Evolutionary conservation across 2,888 invertebrate genomes (phyloP), one percentile per base, ranked within the genome.

Genomic region (Watsonalla cultraria): DNA sequence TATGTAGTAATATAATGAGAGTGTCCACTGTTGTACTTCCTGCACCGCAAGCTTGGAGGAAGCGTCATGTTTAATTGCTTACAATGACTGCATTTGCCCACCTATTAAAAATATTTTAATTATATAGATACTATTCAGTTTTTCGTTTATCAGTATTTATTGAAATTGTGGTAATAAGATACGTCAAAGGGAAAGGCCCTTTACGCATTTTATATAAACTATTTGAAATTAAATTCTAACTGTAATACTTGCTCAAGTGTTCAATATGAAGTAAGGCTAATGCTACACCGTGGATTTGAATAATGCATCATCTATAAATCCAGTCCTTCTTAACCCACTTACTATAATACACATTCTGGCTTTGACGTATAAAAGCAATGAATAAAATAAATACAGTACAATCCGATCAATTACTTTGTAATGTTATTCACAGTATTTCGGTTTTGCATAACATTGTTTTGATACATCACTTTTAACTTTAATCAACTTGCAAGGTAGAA

Each of bases 161-260:
- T 11, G 11, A 11, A 42, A 24, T 24, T 24, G 24, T 42, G 11
- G 11, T 42, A 11, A 8, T 39, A 5, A 39, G 42, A 37, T 37
- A 37, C 11, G 11, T 42, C 5, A 5, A 11, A 11, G 8, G 8
- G 42, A 42, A 11, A 42, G 2, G 37, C 24, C 24, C 24, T 47
- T 24, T 47, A n/a, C 34, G 8, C 39, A 15, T 49, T 15, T 49
- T 15, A 49, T 14, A 14, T 42, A 7, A 34, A 47, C 33, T n/a
- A 24, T 24, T 48, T 47, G 47, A 46, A n/a, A 14, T 7, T 13
- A 37, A 39, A 15, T 37, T 5, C 37, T 37, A 49, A 34, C 37
- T 48, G 9, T 48, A 65, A 61, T 55, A 59, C 62, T 72, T 74
- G 74, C 74, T 78, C 78, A 78, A 77, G 68, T 68, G 57, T 68